Evolutionary conservation across 1,140 invertebrate genomes (phyloP), one percentile per base, ranked within the genome.

Genomic region (Papilio glaucus): DNA sequence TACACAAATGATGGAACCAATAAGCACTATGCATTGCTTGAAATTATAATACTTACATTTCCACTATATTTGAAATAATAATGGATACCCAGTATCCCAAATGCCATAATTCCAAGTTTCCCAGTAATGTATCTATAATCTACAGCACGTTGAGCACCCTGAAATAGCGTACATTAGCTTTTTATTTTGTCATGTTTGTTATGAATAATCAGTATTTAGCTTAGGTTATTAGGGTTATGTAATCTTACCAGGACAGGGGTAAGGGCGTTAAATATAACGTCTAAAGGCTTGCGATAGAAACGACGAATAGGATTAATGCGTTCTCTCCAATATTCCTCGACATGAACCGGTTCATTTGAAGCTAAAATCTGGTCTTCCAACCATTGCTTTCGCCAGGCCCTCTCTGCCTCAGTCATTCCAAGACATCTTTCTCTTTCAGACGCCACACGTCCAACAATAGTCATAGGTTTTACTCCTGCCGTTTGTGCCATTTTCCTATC

Each of bases 331-430:
- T 95, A 95, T 82, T 95, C 94, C 10, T 95, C 95, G 0, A 96
- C 94, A 74, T 94, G 81, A 38, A 94, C 85, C 0, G 97, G 97
- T 83, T 98, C 97, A 67, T 96, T 95, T 13, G 94, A 94, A 61
- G 95, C 89, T 39, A 98, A 93, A 76, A 95, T 83, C 94, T 98
- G 97, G 93, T 98, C 97, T 86, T 97, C 95, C 0, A 98, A 77
- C 95, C 95, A 98, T 85, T 98, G 95, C 77, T 95, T 96, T 72
- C 97, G 94, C 95, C 96, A 98, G 57, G 95, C 95, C 78, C 97
- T 94, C 93, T 98, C 97, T n/a, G 95, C 96, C 84, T 96, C 93
- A 6, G 95, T 96, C 97, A 98, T 98, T 71, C 97, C 97, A 62
- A 95, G 81, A 24, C 97, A 93, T 85, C 97, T 94, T 92, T 98